A percentile compares a stretch with the other conserved stretches of the same genome.
Evolutionary conservation across 2,888 invertebrate species (phyloP).

Genomic region (Tortrix viridana): DNA sequence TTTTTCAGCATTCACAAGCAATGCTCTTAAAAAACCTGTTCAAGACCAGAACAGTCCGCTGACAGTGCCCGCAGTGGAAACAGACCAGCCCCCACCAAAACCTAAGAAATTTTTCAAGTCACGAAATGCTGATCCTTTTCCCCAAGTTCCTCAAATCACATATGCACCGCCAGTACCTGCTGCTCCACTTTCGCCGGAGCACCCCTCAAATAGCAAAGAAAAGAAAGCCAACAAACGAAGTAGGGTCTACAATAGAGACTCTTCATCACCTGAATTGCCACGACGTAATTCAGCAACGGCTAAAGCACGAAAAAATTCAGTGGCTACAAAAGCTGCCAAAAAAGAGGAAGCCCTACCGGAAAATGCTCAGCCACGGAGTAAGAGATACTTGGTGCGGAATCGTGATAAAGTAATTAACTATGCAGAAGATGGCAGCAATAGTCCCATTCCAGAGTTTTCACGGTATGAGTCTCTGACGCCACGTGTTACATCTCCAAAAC

Average conservation of each 20-base stretch:
- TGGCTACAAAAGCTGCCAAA: constrained; percentile 74
- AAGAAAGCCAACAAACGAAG: constrained; percentile 69
- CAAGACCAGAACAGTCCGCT: constrained; percentile 83
- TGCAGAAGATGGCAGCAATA: constrained; percentile 85
- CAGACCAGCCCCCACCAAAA: constrained; percentile 85
- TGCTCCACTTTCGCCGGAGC: constrained; percentile 76
- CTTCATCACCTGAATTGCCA: constrained; percentile 78
- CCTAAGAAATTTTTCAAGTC: constrained; percentile 97
- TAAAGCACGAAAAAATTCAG: constrained; percentile 69
- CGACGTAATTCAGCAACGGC: constrained; percentile 73
- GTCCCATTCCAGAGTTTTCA: constrained; percentile 77
- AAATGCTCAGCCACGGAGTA: constrained; percentile 78
- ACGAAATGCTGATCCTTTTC: constrained; percentile 87
- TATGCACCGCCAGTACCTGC: constrained; percentile 79
- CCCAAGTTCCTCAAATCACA: constrained; percentile 79
- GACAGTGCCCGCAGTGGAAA: constrained; percentile 80
- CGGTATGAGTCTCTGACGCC: constrained; percentile 67
- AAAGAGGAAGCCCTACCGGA: constrained; percentile 71
- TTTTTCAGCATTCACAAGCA: constrained; percentile 75
- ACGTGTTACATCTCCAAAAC: constrained; percentile 74
- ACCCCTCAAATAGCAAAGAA: constrained; percentile 70
- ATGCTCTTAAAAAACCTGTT: constrained; percentile 73
- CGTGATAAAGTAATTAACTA: constrained; percentile 86
- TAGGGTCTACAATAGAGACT: constrained; percentile 72
- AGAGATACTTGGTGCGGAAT: constrained; percentile 80